Conservation (phyloP, 2,113 vertebrate genomes). For the Microtus montanus region DNA sequence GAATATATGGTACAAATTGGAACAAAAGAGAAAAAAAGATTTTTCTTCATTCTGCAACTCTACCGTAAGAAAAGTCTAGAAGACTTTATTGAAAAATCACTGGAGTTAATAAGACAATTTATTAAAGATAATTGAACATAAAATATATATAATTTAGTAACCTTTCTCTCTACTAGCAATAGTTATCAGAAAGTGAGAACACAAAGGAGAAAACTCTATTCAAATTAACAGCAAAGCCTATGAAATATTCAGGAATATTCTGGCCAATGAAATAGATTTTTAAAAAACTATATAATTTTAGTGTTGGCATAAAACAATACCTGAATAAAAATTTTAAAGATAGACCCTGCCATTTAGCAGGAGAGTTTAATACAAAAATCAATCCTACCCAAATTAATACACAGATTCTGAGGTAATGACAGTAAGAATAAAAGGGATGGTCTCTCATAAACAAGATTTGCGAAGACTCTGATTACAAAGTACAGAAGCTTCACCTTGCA, state of each 20-base stretch:
- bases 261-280: slow-evolving; percentile 3
- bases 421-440: background rate
- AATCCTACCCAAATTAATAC: slow-evolving; percentile 21
- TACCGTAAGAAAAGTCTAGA: background rate
- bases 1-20: background rate
- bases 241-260: slow-evolving; percentile 9
- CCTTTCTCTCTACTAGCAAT: background rate
- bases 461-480: background rate
- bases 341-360: background rate
- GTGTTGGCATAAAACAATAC: slow-evolving; percentile 17
- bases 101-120: slow-evolving; percentile 3
- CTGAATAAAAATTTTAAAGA: background rate
- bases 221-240: background rate
- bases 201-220: background rate
- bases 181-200: slow-evolving; percentile 29
- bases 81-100: slow-evolving; percentile 8
- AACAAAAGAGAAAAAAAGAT: background rate
- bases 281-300: slow-evolving; percentile 22
- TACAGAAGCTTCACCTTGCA: background rate
- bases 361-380: slow-evolving; percentile 13
- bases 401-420: background rate
- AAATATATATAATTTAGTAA: background rate
- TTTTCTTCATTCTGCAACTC: background rate
- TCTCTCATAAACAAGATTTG: background rate
- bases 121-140: slow-evolving; percentile 33